Conservation (phyloP, 2,797 vertebrate genomes). For the Acomys russatus region DNA sequence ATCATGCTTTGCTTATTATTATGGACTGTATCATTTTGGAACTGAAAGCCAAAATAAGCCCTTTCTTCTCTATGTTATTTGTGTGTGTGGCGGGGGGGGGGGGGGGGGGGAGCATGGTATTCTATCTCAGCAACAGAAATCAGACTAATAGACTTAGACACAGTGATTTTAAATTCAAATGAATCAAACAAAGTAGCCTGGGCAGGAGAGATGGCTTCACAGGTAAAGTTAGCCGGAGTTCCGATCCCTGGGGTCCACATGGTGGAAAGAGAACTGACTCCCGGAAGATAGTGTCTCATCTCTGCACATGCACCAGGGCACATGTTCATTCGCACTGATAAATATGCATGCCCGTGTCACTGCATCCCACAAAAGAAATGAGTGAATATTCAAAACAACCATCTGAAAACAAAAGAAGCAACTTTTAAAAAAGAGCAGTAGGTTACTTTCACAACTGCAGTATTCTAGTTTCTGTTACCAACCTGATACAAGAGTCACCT, state of each 20-base stretch:
- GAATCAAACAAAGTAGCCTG: neutral
- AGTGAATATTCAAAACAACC: neutral
- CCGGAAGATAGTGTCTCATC: neutral
- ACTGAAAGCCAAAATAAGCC: neutral
- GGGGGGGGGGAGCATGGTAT: neutral
- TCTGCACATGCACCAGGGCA: neutral
- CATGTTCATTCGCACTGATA: neutral
- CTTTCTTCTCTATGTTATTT: neutral
- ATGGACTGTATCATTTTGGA: neutral
- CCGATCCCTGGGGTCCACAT: neutral
- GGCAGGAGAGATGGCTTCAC: neutral
- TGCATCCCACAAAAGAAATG: neutral
- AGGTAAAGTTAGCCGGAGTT: neutral
- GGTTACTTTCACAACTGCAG: neutral
- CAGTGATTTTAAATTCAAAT: neutral
- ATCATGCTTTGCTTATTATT: neutral
- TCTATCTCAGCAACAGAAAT: neutral
- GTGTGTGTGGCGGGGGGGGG: no score
- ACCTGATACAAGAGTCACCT: neutral
- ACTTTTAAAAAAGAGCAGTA: neutral
- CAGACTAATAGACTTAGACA: neutral
- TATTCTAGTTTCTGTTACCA: neutral
- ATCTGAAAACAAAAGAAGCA: no score
- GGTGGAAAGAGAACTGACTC: neutral
- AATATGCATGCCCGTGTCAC: no score